Conservation (phyloP, 2,113 vertebrate genomes). For the Ploceus nigricollis region DNA sequence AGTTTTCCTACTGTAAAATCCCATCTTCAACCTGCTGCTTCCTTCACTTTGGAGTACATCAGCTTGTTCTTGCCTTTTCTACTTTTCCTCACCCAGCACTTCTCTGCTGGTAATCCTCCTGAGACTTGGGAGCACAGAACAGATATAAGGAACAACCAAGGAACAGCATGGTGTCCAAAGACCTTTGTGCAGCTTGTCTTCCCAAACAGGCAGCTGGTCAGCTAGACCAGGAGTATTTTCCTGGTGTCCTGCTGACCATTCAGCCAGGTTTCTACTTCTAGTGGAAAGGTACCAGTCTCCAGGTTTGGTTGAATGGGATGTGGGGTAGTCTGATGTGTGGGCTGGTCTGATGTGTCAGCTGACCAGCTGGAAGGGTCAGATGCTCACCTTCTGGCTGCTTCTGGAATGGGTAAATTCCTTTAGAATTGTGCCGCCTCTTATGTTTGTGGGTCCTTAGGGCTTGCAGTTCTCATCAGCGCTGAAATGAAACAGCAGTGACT, state of each 20-base stretch:
- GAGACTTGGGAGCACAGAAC: not conserved
- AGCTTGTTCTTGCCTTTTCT: not conserved
- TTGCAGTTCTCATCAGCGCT: not conserved
- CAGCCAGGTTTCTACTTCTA: not conserved
- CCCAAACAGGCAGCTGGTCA: not conserved
- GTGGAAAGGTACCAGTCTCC: not conserved
- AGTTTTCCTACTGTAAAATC: not conserved
- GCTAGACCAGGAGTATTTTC: not conserved
- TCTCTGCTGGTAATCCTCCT: not conserved
- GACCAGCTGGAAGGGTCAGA: not conserved
- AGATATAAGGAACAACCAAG: not conserved
- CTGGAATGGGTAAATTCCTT: not conserved
- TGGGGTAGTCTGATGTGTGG: not conserved
- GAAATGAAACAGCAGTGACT: not conserved
- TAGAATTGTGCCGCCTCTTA: not conserved
- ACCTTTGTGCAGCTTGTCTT: not conserved
- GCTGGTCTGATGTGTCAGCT: not conserved
- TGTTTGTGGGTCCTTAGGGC: not conserved
- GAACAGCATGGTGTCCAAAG: not conserved
- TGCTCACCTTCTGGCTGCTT: not conserved
- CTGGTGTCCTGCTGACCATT: not conserved
- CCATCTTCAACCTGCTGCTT: not conserved
- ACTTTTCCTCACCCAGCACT: not conserved
- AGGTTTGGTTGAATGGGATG: fast-evolving
- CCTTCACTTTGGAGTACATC: not conserved